Evolutionary conservation across 2,888 invertebrate genomes (phyloP).

Genomic region (Eupithecia subumbrata): DNA sequence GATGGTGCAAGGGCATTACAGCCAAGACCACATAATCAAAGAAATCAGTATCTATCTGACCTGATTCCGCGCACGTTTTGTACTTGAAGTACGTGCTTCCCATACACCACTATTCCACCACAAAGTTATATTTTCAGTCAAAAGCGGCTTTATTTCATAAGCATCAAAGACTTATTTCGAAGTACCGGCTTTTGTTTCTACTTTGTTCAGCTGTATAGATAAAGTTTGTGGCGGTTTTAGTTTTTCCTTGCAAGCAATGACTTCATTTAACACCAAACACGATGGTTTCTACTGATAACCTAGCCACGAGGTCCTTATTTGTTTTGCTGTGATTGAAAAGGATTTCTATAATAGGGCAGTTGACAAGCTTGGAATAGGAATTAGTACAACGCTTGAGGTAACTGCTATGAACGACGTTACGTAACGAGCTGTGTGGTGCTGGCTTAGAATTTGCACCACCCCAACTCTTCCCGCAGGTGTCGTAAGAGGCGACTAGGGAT

Average conservation of each 20-base stretch:
- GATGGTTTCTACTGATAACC: constrained; percentile 7
- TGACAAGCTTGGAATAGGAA: not conserved
- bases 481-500: too few species aligned
- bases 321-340: constrained; percentile 11
- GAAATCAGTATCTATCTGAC: constrained; percentile 17
- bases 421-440: too few species aligned
- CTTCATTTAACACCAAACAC: constrained; percentile 4
- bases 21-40: constrained; percentile 13
- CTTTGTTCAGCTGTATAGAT: not conserved
- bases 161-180: not conserved
- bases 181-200: not conserved
- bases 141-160: not conserved
- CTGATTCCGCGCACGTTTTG: constrained; percentile 17
- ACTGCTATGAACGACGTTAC: too few species aligned
- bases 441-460: too few species aligned
- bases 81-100: constrained; percentile 14
- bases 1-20: constrained; percentile 15
- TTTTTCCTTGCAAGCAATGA: constrained; percentile 17
- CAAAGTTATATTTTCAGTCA: not conserved
- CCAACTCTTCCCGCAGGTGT: too few species aligned
- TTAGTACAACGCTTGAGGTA: not conserved
- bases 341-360: not conserved
- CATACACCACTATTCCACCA: constrained; percentile 2
- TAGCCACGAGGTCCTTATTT: constrained; percentile 1
- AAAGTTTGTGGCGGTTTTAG: constrained; percentile 4